Percentiles rank a stretch among this genome's conserved stretches.
Conservation (phyloP, 2,113 vertebrate species). For the Nipponia nippon region DNA sequence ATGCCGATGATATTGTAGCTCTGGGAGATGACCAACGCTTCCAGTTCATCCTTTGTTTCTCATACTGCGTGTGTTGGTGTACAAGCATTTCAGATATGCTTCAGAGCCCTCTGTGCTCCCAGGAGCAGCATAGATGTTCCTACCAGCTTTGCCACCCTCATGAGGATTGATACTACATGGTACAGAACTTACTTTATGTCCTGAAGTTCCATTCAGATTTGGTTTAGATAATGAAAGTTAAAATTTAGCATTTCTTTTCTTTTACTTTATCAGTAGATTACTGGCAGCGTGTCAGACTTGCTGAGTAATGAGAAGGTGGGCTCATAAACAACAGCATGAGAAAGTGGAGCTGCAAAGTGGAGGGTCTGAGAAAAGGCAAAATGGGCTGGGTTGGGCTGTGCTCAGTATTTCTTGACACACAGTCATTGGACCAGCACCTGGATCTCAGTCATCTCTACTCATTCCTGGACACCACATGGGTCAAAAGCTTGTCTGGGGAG, state of each 20-base stretch:
- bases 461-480: background rate
- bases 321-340: background rate
- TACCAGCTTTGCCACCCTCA: background rate
- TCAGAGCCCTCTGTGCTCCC: background rate
- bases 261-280: background rate
- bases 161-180: background rate
- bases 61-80: background rate
- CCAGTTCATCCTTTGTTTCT: background rate
- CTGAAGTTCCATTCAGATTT: background rate
- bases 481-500: background rate
- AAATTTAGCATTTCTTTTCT: background rate
- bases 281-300: background rate
- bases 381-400: background rate
- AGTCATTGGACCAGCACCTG: background rate
- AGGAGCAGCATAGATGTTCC: background rate
- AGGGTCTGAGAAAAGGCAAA: background rate
- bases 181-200: background rate
- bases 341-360: background rate
- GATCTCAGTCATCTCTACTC: background rate
- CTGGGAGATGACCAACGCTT: background rate
- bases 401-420: background rate
- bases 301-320: background rate
- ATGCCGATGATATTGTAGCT: background rate
- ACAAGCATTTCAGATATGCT: background rate
- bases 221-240: background rate